Evolutionary conservation across 2,888 invertebrate species (phyloP), one percentile per base, ranked within the genome.

Genomic region (Agrotis clavis): DNA sequence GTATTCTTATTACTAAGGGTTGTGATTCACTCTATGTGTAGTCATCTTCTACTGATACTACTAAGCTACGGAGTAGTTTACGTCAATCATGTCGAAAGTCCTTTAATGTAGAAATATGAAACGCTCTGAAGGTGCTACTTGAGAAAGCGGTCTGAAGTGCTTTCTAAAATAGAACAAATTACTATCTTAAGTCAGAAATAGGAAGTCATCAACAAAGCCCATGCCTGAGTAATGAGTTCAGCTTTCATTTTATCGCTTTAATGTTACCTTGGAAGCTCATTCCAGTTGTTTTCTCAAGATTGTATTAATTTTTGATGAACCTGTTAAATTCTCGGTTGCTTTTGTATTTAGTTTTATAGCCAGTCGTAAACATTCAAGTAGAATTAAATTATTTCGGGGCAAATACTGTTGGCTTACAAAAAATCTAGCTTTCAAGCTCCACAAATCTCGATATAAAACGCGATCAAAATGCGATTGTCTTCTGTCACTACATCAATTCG

Each of bases 381-480:
- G 13, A 51, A 45, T n/a, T 18, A 4, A 51, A 69, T 56, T 60
- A 54, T 41, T 41, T 65, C 16, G 25, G 67, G 1, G 54, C 19
- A 45, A 48, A 30, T 54, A 56, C 47, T 72, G 47, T 61, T 30
- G 50, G 56, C 21, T 25, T 47, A 59, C 11, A 47, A 81, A 77
- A 74, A 79, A 72, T 56, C 45, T 72, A 68, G 51, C 59, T 65
- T 76, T 67, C 60, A 61, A 78, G 73, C 77, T 80, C 69, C 73
- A 80, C 79, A 72, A 77, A 51, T 76, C 21, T 18, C 57, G 45
- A 64, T 67, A 61, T 62, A 75, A 47, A 66, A 75, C 47, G 75
- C 53, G 74, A 79, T 87, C 74, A 74, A 75, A 82, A 86, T 85
- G 68, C 65, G 80, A 80, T 84, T 81, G 77, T 81, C 64, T 71